Evolutionary conservation across 2,113 vertebrate species (phyloP), one percentile per base, ranked within the genome.

Genomic region (Taxidea taxus): DNA sequence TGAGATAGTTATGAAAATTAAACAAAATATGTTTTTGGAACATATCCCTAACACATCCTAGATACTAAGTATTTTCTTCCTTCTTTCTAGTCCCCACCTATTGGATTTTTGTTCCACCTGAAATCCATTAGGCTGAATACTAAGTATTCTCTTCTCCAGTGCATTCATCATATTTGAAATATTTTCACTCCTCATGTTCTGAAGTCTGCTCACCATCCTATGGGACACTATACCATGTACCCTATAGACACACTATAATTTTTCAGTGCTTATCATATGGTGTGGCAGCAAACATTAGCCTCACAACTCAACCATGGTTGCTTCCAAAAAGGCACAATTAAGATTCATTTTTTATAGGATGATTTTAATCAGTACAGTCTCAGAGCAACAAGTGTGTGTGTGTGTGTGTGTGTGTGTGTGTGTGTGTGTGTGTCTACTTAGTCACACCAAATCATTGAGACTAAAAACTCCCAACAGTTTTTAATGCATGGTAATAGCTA

Each of bases 91-190:
- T 34, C 7, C 51, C 37, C 10, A 58, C 2, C 12, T 9, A 6
- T 25, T 62, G 37, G 21, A 4, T 54, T 47, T 10, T 34, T 10
- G 47, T 84, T 68, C 47, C 29, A 91, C 29, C 27, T 29, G 7
- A 58, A 9, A 3, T 27, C 1, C 8, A 29, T 21, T 1, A 58
- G 37, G 1, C 2, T 9, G 16, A 10, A 44, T 10, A 54, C 11
- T 34, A 47, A 90, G 21, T 39, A 81, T 42, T 8, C 2, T 90
- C 72, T 85, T 83, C 25, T 37, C 23, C 34, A 66, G 3, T 27
- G 83, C 72, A 47, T 29, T 80, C 37, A 88, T n/a, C 31, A 18
- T 56, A 31, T 75, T 94, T 84, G 47, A 94, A 66, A 86, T 0
- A 27, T 31, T 88, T 88, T 80, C 14, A 70, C 37, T 75, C 20